A percentile compares a stretch with the other conserved stretches of the same genome.
These are phyloP conservation scores for Brienomyrus longianalis DNA, from an alignment of 2,113 vertebrate genomes.

Conservation along the genomic window DNA sequence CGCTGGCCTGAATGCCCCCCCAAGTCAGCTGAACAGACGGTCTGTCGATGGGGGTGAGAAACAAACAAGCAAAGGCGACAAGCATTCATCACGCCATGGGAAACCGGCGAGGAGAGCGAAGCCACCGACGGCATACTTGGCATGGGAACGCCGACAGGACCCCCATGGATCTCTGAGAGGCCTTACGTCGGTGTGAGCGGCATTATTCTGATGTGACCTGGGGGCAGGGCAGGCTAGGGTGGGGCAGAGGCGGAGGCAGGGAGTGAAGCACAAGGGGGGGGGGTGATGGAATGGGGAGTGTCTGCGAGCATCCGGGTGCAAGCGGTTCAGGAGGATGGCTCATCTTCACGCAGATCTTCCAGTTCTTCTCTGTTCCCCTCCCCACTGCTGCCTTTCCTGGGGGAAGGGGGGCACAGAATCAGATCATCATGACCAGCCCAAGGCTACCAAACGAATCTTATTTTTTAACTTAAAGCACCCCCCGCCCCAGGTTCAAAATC, in stretches of 20 bases:
- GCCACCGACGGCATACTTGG: neutral
- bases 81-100: neutral
- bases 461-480: neutral
- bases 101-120: neutral
- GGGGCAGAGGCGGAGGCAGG: neutral
- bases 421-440: neutral
- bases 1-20: neutral
- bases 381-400: slow-evolving; percentile 62
- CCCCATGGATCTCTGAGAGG: neutral
- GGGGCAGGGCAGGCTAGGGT: neutral
- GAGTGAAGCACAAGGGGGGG: neutral
- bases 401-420: neutral
- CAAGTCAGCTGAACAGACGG: neutral
- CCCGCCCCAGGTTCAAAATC: neutral
- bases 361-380: slow-evolving; percentile 63
- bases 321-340: slow-evolving; percentile 50
- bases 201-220: neutral
- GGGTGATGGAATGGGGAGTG: neutral
- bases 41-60: neutral
- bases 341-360: slow-evolving; percentile 66
- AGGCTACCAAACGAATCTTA: neutral
- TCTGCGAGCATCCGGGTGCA: neutral
- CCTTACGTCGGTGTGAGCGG: neutral
- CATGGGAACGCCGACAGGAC: neutral
- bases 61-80: neutral